These are phyloP conservation scores for Sympetrum striolatum DNA, from an alignment of 2,888 invertebrate genomes.

Conservation along the genomic window DNA sequence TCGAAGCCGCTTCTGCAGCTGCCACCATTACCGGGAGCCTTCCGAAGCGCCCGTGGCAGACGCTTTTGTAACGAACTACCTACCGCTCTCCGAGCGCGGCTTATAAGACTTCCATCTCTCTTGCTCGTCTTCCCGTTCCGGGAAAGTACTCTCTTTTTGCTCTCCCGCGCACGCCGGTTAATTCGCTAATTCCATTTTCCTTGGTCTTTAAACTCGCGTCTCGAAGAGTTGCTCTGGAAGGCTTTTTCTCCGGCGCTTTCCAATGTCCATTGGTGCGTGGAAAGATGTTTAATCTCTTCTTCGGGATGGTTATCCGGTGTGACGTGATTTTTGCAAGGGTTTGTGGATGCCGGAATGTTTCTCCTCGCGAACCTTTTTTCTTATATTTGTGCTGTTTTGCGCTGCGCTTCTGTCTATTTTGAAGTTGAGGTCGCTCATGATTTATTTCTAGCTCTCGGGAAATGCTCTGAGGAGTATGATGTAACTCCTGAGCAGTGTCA, in stretches of 20 bases:
- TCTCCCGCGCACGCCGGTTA: not conserved
- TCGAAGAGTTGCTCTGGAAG: not conserved
- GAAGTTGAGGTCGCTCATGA: too few species aligned
- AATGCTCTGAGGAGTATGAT: too few species aligned
- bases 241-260: not conserved
- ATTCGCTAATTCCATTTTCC: conserved; percentile 23
- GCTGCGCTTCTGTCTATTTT: too few species aligned
- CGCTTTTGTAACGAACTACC: conserved; percentile 14
- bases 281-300: too few species aligned
- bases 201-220: not conserved
- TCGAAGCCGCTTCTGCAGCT: not conserved
- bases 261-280: too few species aligned
- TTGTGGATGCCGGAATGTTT: too few species aligned
- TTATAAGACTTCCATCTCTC: not conserved
- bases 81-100: not conserved
- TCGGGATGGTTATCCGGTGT: too few species aligned
- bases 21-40: conserved; percentile 19
- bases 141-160: not conserved
- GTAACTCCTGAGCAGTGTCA: too few species aligned
- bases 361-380: too few species aligned
- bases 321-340: too few species aligned
- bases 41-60: not conserved
- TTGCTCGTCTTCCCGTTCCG: not conserved
- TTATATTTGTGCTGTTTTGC: too few species aligned
- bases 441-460: too few species aligned